Evolutionary conservation across 2,888 invertebrate species (phyloP), one percentile per base, ranked within the genome.

Genomic region (Orthosia gracilis): DNA sequence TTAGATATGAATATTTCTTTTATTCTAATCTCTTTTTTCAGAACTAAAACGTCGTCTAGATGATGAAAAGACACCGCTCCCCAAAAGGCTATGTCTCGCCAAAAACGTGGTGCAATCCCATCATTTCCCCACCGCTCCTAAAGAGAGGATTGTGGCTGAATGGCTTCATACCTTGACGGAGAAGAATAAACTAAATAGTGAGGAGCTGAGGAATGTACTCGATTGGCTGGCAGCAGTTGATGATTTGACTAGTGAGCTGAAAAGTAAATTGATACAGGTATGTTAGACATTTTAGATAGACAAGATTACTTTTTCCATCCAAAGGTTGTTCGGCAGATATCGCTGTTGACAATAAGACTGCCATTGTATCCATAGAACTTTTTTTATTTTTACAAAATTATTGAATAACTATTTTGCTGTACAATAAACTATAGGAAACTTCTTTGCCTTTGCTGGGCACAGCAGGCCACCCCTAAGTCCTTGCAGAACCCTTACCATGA

Each of bases 1-100:
- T 40, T 40, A 40, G 9, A 40, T 40, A 40, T 31, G 7, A 7
- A 31, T 31, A 26, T 40, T 40, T 40, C 40, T 9, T 40, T 9
- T 40, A 9, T 40, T 1, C 40, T 40, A 9, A 40, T 40, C 40
- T 40, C 9, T 40, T 45, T 21, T 94, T 94, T 52, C 89, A 97
- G 97, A 96, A 88, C 85, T 97, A 58, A 96, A 97, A 84, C 94
- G 95, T 1, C 92, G 95, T 1, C 86, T 97, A 9, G 93, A 95
- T 0, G 93, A 96, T 77, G 91, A 92, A 0, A 86, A 90, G 5
- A 95, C 94, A 70, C 94, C 97, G 0, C 75, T 97, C 11, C 86
- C 96, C 0, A 97, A 97, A 85, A 93, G 97, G 12, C 90, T 97
- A 3, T 96, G 97, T 81, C 90, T 97, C 0, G 97, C 97, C 0